Evolutionary conservation across 2,797 vertebrate genomes (phyloP).

Genomic region (Threskiornis aethiopicus): DNA sequence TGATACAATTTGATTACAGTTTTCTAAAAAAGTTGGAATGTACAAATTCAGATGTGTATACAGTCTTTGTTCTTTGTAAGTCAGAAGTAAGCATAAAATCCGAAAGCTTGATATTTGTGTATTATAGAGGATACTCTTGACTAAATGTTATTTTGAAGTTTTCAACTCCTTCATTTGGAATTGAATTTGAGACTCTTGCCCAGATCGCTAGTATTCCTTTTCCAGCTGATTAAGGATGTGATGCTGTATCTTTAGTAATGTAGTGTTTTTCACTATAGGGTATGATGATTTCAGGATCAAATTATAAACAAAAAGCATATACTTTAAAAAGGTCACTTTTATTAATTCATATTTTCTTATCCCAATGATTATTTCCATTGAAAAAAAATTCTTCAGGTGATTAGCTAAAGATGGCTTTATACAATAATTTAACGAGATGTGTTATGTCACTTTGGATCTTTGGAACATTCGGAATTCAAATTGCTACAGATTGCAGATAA

Average conservation of each 20-base stretch:
- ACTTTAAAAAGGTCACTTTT: background rate
- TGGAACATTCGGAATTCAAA: background rate
- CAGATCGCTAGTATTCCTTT: background rate
- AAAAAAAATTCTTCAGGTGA: background rate
- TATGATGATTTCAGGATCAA: background rate
- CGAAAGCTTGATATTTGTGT: background rate
- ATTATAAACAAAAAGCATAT: background rate
- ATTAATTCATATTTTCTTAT: background rate
- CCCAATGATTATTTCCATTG: background rate
- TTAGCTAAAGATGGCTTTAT: background rate
- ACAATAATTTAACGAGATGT: background rate
- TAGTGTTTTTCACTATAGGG: background rate
- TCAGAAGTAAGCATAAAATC: background rate
- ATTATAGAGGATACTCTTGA: background rate
- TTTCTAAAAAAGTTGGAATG: background rate
- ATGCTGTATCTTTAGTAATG: background rate
- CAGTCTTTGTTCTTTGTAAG: background rate
- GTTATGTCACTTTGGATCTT: background rate
- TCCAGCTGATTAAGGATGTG: background rate
- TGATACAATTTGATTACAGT: background rate
- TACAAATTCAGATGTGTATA: background rate
- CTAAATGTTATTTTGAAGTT: background rate
- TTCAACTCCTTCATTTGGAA: background rate
- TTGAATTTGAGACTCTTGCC: background rate
- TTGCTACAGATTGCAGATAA: background rate